phyloP scores from a whole-genome alignment of 2,888 invertebrate species.

The Dasysyrphus albostriatus region DNA sequence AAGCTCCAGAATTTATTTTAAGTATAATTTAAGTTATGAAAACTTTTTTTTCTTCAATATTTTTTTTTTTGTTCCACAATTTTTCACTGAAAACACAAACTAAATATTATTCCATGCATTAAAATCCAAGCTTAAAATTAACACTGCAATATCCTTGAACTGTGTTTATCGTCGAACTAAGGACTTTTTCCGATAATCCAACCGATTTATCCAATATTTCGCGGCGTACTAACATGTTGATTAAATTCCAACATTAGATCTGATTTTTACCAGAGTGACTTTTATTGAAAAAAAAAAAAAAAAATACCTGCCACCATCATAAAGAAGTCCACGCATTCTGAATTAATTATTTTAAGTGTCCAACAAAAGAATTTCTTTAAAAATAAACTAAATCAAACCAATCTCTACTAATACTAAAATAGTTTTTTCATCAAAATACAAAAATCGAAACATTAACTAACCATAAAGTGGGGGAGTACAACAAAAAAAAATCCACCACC shows the following conservation, averaged over 20 bases:
- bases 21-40: background rate
- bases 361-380: slow-evolving; percentile 76
- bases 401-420: slow-evolving; percentile 44
- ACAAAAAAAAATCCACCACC: slow-evolving; percentile 35
- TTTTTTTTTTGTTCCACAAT: slow-evolving; percentile 19
- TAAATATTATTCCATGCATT: background rate
- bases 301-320: slow-evolving; percentile 34
- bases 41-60: background rate
- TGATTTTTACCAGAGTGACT: slow-evolving; percentile 35
- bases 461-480: slow-evolving; percentile 58
- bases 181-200: slow-evolving; percentile 68
- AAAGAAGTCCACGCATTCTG: slow-evolving; percentile 79
- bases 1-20: background rate
- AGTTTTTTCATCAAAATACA: background rate
- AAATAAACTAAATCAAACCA: slow-evolving; percentile 69
- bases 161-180: slow-evolving; percentile 56
- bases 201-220: slow-evolving; percentile 75
- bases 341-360: slow-evolving; percentile 82
- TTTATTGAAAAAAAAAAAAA: slow-evolving; percentile 8
- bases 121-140: background rate
- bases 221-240: slow-evolving; percentile 71
- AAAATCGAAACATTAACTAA: slow-evolving; percentile 79
- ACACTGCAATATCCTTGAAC: slow-evolving; percentile 55
- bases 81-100: background rate
- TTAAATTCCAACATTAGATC: slow-evolving; percentile 55